A percentile compares a stretch with the other conserved stretches of the same genome.
Conservation (phyloP, 2,797 vertebrate species). For the Coccyzus lansbergi region DNA sequence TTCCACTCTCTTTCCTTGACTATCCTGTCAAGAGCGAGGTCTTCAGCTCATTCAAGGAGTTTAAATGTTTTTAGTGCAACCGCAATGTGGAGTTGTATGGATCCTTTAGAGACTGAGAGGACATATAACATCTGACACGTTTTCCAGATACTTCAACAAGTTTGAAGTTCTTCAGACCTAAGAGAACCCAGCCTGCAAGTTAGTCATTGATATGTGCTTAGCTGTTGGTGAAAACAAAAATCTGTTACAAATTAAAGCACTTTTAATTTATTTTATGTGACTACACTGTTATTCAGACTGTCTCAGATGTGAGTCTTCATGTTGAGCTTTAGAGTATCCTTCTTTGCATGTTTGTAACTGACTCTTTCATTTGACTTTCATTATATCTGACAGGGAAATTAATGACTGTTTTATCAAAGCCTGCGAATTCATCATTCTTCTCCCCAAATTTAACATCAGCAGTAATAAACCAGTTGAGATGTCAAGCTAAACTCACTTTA, state of each 20-base stretch:
- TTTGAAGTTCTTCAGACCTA: conserved; percentile 12
- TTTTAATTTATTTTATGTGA: conserved; percentile 18
- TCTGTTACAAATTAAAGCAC: conserved; percentile 53
- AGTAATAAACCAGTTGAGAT: conserved; percentile 44
- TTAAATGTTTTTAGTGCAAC: background rate
- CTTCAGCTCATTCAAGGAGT: background rate
- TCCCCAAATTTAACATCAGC: background rate
- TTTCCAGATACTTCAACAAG: conserved; percentile 22
- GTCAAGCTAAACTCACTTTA: conserved; percentile 49
- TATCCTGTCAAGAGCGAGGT: background rate
- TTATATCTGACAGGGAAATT: conserved; percentile 57
- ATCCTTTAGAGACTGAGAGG: background rate
- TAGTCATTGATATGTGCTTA: conserved; percentile 33
- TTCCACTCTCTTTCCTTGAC: background rate
- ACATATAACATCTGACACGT: background rate
- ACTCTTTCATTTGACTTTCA: conserved; percentile 42
- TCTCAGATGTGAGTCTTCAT: background rate
- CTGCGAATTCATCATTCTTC: conserved; percentile 38
- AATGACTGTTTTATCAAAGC: conserved; percentile 49
- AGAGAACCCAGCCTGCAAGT: conserved; percentile 13
- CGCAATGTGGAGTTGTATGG: background rate
- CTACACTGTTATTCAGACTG: background rate
- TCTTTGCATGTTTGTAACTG: conserved; percentile 20
- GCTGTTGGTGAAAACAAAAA: conserved; percentile 48
- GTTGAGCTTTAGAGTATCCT: conserved; percentile 8